phyloP scores from a whole-genome alignment of 2,113 vertebrate genomes.

The Octodon degus region DNA sequence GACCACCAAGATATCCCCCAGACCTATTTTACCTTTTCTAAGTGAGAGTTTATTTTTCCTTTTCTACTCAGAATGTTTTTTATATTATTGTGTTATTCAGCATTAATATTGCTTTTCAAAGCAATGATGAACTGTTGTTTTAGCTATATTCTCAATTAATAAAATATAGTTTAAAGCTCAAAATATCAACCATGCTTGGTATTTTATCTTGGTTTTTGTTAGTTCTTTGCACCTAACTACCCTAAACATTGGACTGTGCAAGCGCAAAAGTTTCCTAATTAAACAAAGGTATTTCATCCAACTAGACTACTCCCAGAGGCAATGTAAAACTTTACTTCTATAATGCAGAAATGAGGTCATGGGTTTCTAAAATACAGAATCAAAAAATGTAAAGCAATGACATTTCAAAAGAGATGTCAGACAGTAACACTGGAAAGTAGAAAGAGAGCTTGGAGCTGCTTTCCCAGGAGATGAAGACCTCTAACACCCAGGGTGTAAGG shows the following conservation, averaged over 20 bases:
- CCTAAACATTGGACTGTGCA: slow-evolving; percentile 26
- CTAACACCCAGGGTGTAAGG: neutral
- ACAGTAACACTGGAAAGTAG: neutral
- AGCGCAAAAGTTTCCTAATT: slow-evolving; percentile 43
- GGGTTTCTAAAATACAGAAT: slow-evolving; percentile 24
- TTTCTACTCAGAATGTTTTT: slow-evolving; percentile 73
- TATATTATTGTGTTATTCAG: slow-evolving; percentile 66
- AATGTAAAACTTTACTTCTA: slow-evolving; percentile 23
- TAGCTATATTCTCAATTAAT: slow-evolving; percentile 57
- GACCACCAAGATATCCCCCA: no score
- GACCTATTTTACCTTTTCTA: slow-evolving; percentile 62
- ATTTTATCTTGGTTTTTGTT: slow-evolving; percentile 49
- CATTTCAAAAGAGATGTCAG: neutral
- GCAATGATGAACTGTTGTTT: slow-evolving; percentile 55
- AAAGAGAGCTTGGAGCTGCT: neutral
- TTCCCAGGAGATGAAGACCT: neutral
- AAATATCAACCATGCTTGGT: slow-evolving; percentile 17
- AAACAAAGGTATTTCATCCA: slow-evolving; percentile 1
- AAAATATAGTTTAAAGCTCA: slow-evolving; percentile 39
- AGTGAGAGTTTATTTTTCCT: slow-evolving; percentile 62
- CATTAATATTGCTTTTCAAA: slow-evolving; percentile 67
- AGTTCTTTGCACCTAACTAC: slow-evolving; percentile 29
- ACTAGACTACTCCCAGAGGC: neutral
- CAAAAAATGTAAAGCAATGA: neutral
- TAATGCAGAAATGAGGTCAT: slow-evolving; percentile 7